Evolutionary conservation across 2,888 invertebrate species (phyloP), one percentile per base, ranked within the genome.

Genomic region (Crepidodera aurea): DNA sequence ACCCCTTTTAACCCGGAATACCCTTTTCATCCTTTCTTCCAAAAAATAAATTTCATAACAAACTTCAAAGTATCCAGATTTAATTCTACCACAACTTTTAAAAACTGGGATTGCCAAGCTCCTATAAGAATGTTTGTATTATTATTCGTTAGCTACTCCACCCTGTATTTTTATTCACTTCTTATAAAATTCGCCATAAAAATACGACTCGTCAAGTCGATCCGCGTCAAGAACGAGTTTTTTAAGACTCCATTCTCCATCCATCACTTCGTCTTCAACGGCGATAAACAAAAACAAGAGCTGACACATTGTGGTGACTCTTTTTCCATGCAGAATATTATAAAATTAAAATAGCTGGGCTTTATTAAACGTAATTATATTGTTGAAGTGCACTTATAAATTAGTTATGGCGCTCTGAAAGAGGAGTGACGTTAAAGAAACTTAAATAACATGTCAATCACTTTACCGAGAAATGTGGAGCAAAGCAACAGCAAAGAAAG

Each of bases 361-460:
- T 55, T 48, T 60, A 66, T 62, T 66, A 39, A 62, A 68, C 53
- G 62, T 51, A 56, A 64, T 66, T 63, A 63, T 46, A 60, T 53
- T 62, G 67, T 69, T 63, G 67, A 53, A 69, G 69, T 70, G 69
- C 67, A 67, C 69, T 69, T 63, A 65, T 69, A 68, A 70, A 66
- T 70, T 68, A 51, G 70, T 69, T 69, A 68, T 66, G 68, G 62
- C 65, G 34, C 50, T 22, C 37, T 39, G 29, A 53, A 60, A 59
- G 62, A 62, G 65, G 62, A 69, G 65, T 71, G 73, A 72, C 71
- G 72, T 69, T 73, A 69, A 69, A 73, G 75, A 68, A 74, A 74
- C 74, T 76, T 75, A 74, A 76, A 76, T 76, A 76, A 74, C 73
- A 71, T 74, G 74, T 75, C 76, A 73, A 74, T 76, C 75, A 73